These are phyloP conservation scores for Rhabdomys pumilio DNA, from an alignment of 2,797 vertebrate species.

Conservation along the genomic window DNA sequence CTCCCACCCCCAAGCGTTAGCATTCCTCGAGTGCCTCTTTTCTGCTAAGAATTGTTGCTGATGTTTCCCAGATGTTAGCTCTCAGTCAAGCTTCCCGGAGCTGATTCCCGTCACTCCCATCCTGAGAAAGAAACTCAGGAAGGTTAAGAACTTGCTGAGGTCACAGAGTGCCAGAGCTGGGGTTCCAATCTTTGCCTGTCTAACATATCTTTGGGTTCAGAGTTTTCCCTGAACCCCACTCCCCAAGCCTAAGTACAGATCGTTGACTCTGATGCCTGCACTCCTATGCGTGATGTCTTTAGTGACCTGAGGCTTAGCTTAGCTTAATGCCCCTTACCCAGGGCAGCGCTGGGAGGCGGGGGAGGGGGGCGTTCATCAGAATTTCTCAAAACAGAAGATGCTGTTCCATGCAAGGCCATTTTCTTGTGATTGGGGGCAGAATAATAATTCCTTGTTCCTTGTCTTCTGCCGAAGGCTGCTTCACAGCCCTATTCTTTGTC, in stretches of 20 bases:
- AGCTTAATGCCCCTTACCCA: neutral
- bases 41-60: neutral
- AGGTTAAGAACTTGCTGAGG: constrained; percentile 9
- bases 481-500: neutral
- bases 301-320: neutral
- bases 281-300: neutral
- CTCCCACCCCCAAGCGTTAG: neutral
- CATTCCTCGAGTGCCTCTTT: neutral
- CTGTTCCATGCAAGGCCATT: neutral
- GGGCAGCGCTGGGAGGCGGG: neutral
- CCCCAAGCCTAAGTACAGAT: neutral
- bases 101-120: neutral
- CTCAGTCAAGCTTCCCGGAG: neutral
- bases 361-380: too few species aligned
- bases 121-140: constrained; percentile 30
- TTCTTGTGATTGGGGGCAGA: neutral
- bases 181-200: neutral
- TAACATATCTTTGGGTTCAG: neutral
- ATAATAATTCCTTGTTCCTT: neutral
- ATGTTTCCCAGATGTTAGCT: neutral
- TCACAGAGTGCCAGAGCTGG: constrained; percentile 14
- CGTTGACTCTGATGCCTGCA: neutral
- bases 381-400: neutral
- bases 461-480: neutral
- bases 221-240: neutral